Evolutionary conservation across 1,140 invertebrate species (phyloP).

Genomic region (Lepidurus packardi): DNA sequence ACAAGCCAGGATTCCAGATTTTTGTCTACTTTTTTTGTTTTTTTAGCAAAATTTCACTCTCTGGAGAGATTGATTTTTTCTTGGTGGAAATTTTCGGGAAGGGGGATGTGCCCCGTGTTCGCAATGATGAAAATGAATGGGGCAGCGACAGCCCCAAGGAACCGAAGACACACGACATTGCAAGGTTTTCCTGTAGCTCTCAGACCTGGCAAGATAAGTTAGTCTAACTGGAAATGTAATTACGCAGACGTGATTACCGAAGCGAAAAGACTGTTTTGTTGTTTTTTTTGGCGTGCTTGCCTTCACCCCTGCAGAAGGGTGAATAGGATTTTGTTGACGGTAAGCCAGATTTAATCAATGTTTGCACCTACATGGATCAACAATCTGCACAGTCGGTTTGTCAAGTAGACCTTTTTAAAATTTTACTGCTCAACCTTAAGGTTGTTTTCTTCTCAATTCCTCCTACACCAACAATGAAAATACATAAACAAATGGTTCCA

Average conservation of each 20-base stretch:
- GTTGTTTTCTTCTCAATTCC: too few species aligned
- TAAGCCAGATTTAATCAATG: background rate
- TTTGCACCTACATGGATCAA: background rate
- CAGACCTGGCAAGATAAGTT: conserved; percentile 14
- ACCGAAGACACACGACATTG: background rate
- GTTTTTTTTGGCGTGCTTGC: background rate
- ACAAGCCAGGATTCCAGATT: conserved; percentile 8
- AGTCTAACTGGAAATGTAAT: conserved; percentile 16
- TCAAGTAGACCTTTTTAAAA: too few species aligned
- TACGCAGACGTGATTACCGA: conserved; percentile 16
- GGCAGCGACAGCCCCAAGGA: background rate
- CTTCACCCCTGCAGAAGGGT: background rate
- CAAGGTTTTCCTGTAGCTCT: background rate
- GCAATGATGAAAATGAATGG: conserved; percentile 19
- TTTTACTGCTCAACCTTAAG: too few species aligned
- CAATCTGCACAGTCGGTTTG: too few species aligned
- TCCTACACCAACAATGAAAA: too few species aligned
- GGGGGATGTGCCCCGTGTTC: background rate
- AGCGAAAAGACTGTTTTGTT: background rate
- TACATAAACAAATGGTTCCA: too few species aligned
- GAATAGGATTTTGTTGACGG: background rate
- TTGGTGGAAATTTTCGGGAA: background rate
- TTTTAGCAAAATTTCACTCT: background rate
- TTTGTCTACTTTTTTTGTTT: background rate
- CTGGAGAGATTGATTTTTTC: background rate